A percentile compares a stretch with the other conserved stretches of the same genome.
Conservation (phyloP, 2,113 vertebrate genomes). For the Spea multiplicata region DNA sequence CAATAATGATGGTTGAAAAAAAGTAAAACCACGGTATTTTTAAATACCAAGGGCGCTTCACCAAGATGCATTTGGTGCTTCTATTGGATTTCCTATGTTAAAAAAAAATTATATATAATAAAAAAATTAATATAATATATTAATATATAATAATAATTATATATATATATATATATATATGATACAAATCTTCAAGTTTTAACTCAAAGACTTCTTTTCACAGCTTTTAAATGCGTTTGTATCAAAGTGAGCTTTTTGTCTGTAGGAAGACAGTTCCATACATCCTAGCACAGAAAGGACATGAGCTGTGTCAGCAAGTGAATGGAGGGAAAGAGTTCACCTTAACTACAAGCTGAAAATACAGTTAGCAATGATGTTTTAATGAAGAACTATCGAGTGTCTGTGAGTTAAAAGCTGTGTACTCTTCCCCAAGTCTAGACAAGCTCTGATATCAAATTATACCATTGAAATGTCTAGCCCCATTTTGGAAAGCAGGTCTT, state of each 20-base stretch:
- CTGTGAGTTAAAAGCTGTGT: not conserved
- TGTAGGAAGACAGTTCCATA: not conserved
- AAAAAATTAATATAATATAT: no score
- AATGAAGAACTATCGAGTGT: slow-evolving; percentile 45
- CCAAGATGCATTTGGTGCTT: no score
- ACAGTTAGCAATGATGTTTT: slow-evolving; percentile 45
- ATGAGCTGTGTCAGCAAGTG: slow-evolving; percentile 22
- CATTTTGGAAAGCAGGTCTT: not conserved
- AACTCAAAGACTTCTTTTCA: not conserved
- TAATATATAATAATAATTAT: no score
- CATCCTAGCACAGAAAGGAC: not conserved
- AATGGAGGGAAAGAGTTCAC: slow-evolving; percentile 12
- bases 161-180: no score
- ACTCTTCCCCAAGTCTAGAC: slow-evolving; percentile 34
- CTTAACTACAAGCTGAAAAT: slow-evolving; percentile 25
- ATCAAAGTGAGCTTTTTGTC: not conserved
- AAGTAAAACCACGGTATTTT: no score
- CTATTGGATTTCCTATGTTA: no score
- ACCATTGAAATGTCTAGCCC: not conserved
- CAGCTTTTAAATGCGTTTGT: not conserved
- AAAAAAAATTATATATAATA: no score
- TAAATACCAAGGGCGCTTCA: no score
- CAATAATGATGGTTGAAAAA: no score
- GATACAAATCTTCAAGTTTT: no score
- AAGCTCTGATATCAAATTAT: slow-evolving; percentile 27